phyloP scores from a whole-genome alignment of 2,888 invertebrate species.

The Chrysolina oricalcia region DNA sequence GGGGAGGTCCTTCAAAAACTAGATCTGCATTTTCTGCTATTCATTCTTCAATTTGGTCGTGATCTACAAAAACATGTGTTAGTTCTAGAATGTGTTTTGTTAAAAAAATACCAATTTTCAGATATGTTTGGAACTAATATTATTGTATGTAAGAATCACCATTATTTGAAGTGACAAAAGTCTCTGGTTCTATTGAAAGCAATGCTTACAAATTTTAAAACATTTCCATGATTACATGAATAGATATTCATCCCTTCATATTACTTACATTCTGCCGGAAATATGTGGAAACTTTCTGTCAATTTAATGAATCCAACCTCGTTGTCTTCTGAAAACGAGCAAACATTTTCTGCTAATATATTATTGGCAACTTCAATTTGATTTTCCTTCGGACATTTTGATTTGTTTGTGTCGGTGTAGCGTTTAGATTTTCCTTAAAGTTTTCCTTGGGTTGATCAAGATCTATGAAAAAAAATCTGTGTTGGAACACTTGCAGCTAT shows the following conservation, averaged over 20 bases:
- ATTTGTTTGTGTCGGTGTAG: not conserved
- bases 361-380: not conserved
- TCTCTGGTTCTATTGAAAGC: not conserved
- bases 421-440: not conserved
- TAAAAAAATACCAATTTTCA: not conserved
- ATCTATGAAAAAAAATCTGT: not conserved
- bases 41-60: not conserved
- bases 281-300: not conserved
- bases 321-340: not conserved
- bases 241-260: not conserved
- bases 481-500: not conserved
- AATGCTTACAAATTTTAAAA: not conserved
- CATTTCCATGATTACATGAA: not conserved
- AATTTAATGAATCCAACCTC: not conserved
- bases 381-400: not conserved
- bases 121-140: not conserved
- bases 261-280: not conserved
- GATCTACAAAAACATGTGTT: slow-evolving; percentile 5
- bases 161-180: not conserved
- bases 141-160: not conserved
- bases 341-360: not conserved
- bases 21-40: slow-evolving; percentile 7
- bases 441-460: slow-evolving; percentile 2
- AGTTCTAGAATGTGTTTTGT: not conserved
- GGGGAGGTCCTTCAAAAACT: not conserved